Evolutionary conservation across 1,140 invertebrate genomes (phyloP).

Genomic region (Apis laboriosa): DNA sequence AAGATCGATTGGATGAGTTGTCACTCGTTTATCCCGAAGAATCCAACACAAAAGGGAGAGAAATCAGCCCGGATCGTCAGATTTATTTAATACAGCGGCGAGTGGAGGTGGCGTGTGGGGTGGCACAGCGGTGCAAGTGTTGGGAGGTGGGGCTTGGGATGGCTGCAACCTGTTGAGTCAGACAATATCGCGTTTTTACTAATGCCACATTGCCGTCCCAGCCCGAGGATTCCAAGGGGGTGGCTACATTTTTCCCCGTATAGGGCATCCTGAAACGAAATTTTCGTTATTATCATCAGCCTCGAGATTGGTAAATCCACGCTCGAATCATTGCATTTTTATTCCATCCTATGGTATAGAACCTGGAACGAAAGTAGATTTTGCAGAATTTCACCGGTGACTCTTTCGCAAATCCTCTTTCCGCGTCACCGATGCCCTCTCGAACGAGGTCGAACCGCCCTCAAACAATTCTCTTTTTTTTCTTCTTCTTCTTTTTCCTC

Average conservation of each 20-base stretch:
- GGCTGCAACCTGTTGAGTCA: constrained; percentile 76
- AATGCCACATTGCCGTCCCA: constrained; percentile 67
- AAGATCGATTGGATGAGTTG: constrained; percentile 53
- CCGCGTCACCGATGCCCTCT: constrained; percentile 1
- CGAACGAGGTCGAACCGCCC: constrained; percentile 31
- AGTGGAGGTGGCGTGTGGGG: constrained; percentile 54
- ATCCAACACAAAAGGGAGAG: constrained; percentile 61
- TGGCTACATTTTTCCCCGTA: constrained; percentile 55
- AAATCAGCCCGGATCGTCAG: constrained; percentile 71
- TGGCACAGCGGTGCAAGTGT: constrained; percentile 52
- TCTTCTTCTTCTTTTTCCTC: constrained; percentile 35
- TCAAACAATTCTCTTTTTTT: constrained; percentile 36
- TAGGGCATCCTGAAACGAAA: constrained; percentile 17
- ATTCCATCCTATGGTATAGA: too few relatives aligned
- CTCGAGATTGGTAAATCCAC: constrained; percentile 50
- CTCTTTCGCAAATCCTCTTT: background rate
- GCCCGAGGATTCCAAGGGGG: constrained; percentile 40
- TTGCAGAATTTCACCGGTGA: background rate
- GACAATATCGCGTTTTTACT: constrained; percentile 78
- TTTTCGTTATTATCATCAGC: constrained; percentile 51
- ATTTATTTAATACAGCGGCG: constrained; percentile 71
- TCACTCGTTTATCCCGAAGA: constrained; percentile 39
- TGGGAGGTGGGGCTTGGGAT: constrained; percentile 54
- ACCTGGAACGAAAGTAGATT: background rate
- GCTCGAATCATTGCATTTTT: constrained; percentile 32